Evolutionary conservation across 2,888 invertebrate species (phyloP).

Genomic region (Dorcus hopei): DNA sequence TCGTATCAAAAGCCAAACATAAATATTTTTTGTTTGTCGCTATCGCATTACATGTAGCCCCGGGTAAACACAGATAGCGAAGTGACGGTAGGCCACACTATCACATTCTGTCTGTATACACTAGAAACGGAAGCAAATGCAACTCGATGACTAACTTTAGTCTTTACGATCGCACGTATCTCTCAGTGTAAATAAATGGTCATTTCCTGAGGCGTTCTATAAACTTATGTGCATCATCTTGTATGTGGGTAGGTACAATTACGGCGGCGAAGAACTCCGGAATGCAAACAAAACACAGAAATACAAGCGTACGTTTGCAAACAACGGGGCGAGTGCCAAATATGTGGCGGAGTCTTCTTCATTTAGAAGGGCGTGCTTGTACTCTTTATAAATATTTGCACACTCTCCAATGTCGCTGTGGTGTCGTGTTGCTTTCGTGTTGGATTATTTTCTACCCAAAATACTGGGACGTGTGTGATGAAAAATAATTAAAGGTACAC

Average conservation of each 20-base stretch:
- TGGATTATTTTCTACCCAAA: too few relatives aligned
- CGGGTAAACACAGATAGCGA: too few relatives aligned
- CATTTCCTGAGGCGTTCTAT: neutral
- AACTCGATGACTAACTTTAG: neutral
- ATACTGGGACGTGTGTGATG: too few relatives aligned
- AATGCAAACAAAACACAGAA: neutral
- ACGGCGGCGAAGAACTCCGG: neutral
- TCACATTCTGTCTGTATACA: neutral
- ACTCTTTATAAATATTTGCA: neutral
- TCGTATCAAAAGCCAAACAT: too few relatives aligned
- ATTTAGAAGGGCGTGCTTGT: slow-evolving; percentile 1
- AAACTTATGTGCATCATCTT: too few relatives aligned
- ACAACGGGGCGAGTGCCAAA: neutral
- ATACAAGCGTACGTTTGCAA: neutral
- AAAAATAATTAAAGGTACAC: too few relatives aligned
- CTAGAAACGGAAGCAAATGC: neutral
- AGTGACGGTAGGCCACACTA: neutral
- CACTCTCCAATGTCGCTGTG: too few relatives aligned
- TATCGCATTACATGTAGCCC: too few relatives aligned
- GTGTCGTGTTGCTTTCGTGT: too few relatives aligned
- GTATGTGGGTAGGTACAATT: neutral
- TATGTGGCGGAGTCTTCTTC: neutral
- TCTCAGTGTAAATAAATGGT: neutral
- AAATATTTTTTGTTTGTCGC: too few relatives aligned
- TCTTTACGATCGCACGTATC: neutral